A percentile compares a stretch with the other conserved stretches of the same genome.
phyloP scores from a whole-genome alignment of 2,888 invertebrate species.

The Pristionchus entomophagus region DNA sequence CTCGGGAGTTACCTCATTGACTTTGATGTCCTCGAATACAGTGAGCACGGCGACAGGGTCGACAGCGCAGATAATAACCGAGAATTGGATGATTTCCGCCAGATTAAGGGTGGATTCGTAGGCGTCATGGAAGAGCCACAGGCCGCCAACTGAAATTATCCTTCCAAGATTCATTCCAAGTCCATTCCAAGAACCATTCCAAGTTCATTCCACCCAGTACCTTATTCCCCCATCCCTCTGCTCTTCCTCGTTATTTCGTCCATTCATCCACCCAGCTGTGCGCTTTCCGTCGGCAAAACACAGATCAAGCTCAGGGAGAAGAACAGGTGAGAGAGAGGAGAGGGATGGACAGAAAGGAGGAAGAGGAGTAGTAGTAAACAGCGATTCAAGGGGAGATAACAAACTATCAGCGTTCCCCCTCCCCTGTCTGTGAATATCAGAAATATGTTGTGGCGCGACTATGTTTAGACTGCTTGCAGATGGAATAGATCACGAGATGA shows the following conservation, averaged over 20 bases:
- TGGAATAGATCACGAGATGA: too few species aligned
- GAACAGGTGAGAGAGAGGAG: constrained; percentile 33
- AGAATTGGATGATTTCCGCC: constrained; percentile 65
- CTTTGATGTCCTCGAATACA: constrained; percentile 72
- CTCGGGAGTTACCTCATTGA: constrained; percentile 68
- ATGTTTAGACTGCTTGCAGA: too few species aligned
- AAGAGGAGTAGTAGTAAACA: neutral
- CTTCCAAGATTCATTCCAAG: neutral
- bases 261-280: constrained; percentile 22
- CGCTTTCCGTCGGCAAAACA: neutral
- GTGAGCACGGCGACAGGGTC: constrained; percentile 73
- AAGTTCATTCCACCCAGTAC: neutral
- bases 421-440: too few species aligned
- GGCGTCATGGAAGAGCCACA: constrained; percentile 59
- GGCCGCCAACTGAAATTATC: constrained; percentile 56
- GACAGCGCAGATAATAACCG: constrained; percentile 66
- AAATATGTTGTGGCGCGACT: too few species aligned
- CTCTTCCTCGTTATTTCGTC: neutral
- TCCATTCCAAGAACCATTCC: neutral
- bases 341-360: constrained; percentile 1
- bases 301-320: neutral
- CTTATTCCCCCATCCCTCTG: neutral
- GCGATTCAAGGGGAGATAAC: neutral
- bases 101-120: constrained; percentile 50
- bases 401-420: neutral